phyloP scores from a whole-genome alignment of 2,888 invertebrate genomes.

The Acronicta aceris region DNA sequence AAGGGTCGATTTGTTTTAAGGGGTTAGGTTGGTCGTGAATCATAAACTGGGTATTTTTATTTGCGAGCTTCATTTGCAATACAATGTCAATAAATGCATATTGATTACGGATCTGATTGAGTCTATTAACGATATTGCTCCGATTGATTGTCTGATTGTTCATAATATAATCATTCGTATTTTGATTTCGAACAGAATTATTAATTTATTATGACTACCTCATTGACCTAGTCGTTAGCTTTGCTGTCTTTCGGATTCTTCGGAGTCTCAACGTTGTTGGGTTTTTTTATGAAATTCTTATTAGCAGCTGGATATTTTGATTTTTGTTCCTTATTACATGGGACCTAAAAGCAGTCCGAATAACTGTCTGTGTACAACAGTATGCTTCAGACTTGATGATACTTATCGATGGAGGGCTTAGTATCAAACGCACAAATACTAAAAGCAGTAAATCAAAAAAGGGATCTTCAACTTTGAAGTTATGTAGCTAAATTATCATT shows the following conservation, averaged over 20 bases:
- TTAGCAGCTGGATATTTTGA: not conserved
- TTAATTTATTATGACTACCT: constrained; percentile 3
- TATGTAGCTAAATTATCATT: constrained; percentile 13
- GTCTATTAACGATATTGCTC: constrained; percentile 35
- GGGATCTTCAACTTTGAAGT: constrained; percentile 29
- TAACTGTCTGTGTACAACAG: not conserved
- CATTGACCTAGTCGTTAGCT: too few relatives aligned
- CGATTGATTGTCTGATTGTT: constrained; percentile 44
- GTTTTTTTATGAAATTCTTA: not conserved
- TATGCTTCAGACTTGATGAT: too few relatives aligned
- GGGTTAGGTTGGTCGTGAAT: constrained; percentile 64
- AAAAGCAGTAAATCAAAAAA: too few relatives aligned
- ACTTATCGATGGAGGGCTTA: too few relatives aligned
- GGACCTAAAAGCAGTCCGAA: too few relatives aligned
- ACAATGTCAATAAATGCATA: constrained; percentile 63
- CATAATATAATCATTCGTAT: constrained; percentile 25
- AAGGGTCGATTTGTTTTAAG: constrained; percentile 18
- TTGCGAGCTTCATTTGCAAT: constrained; percentile 45
- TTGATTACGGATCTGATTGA: constrained; percentile 60
- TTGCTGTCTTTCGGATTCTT: not conserved
- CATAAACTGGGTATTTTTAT: constrained; percentile 62
- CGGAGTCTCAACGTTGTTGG: not conserved
- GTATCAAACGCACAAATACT: too few relatives aligned
- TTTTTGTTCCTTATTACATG: too few relatives aligned
- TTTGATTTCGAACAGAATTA: not conserved